Percentiles rank a stretch among this genome's conserved stretches.
Conservation (phyloP, 1,140 invertebrate genomes). For the Bombus superbus region DNA sequence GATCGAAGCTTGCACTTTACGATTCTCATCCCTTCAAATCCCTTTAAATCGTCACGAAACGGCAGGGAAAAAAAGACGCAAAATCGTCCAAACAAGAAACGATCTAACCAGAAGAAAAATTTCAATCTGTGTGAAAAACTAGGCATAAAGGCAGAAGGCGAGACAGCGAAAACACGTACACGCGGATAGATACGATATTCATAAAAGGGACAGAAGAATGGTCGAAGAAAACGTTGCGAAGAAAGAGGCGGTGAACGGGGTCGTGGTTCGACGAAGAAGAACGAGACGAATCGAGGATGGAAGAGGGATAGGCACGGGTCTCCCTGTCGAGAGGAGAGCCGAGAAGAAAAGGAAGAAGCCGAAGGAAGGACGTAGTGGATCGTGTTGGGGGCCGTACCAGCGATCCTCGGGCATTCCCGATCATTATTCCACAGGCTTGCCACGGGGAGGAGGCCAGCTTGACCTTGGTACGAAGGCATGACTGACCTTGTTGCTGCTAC, state of each 20-base stretch:
- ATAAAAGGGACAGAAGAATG: constrained; percentile 28
- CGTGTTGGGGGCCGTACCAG: constrained; percentile 73
- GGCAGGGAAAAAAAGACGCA: too few relatives aligned
- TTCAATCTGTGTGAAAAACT: too few relatives aligned
- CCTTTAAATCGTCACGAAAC: too few relatives aligned
- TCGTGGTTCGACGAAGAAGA: constrained; percentile 31
- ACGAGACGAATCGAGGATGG: constrained; percentile 40
- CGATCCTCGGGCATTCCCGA: constrained; percentile 75
- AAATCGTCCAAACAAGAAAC: too few relatives aligned
- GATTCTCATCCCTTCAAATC: too few relatives aligned
- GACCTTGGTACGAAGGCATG: constrained; percentile 74
- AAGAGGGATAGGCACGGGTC: constrained; percentile 25
- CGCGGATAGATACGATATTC: not conserved
- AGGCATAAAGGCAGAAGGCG: too few relatives aligned
- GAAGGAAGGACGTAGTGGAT: constrained; percentile 70
- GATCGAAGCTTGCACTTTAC: too few relatives aligned
- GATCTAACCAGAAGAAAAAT: too few relatives aligned
- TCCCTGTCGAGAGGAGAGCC: not conserved
- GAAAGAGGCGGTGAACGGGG: constrained; percentile 30
- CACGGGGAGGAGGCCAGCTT: constrained; percentile 65
- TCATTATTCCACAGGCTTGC: constrained; percentile 77
- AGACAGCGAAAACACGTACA: not conserved
- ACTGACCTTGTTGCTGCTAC: constrained; percentile 65
- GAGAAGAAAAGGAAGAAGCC: constrained; percentile 62
- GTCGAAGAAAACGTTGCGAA: constrained; percentile 21